Evolutionary conservation across 1,140 invertebrate genomes (phyloP).

Genomic region (Drosophila kepulauana): DNA sequence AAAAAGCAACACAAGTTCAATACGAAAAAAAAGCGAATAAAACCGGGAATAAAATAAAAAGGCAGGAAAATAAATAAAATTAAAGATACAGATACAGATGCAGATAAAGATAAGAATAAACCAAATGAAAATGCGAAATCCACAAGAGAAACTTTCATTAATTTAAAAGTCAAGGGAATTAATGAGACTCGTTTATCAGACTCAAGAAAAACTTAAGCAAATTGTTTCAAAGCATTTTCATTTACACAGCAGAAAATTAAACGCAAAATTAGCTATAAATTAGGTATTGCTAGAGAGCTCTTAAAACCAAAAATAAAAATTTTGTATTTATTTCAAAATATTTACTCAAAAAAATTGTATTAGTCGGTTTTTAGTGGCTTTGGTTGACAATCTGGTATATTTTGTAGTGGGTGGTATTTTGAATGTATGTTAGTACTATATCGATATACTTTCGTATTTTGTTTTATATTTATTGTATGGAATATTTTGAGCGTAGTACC

Average conservation of each 20-base stretch:
- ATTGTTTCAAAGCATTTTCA: slow-evolving; percentile 8
- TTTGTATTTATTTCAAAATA: not conserved
- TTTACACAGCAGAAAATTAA: not conserved
- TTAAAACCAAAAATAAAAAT: not conserved
- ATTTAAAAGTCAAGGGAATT: slow-evolving; percentile 29
- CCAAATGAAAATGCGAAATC: slow-evolving; percentile 23
- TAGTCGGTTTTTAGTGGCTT: too few relatives aligned
- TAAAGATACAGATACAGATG: slow-evolving; percentile 12
- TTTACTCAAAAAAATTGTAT: too few relatives aligned
- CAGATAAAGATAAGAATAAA: slow-evolving; percentile 12
- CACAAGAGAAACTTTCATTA: slow-evolving; percentile 25
- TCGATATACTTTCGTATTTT: too few relatives aligned
- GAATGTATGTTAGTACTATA: too few relatives aligned
- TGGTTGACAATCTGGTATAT: too few relatives aligned
- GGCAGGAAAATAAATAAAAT: slow-evolving; percentile 2
- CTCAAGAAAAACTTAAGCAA: not conserved
- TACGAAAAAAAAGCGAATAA: not conserved
- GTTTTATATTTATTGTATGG: too few relatives aligned
- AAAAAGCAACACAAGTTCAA: not conserved
- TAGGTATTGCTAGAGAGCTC: not conserved
- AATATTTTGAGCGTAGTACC: too few relatives aligned
- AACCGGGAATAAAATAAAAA: not conserved
- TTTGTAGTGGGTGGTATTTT: too few relatives aligned
- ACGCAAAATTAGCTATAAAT: not conserved
- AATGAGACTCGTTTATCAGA: slow-evolving; percentile 11